Conservation (phyloP, 2,888 invertebrate genomes). For the Mesopsocus fuscifrons region DNA sequence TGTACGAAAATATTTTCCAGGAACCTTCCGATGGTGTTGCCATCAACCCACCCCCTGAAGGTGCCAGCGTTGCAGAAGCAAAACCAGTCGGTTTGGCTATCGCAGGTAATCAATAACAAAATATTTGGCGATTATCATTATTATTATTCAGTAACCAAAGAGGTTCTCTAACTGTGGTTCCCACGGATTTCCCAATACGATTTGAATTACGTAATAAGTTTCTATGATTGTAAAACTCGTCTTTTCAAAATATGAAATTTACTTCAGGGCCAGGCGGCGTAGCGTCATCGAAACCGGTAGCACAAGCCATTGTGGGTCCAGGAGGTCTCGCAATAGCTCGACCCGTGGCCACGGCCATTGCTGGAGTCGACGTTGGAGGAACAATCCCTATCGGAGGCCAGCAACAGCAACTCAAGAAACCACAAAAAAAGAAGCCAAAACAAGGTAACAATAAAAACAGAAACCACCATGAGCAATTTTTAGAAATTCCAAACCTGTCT, state of each 20-base stretch:
- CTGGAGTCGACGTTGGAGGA: constrained; percentile 31
- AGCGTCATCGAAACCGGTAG: constrained; percentile 50
- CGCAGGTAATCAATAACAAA: constrained; percentile 16
- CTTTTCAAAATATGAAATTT: no score
- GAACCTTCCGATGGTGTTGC: constrained; percentile 23
- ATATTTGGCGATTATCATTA: constrained; percentile 1
- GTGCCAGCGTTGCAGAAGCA: constrained; percentile 51
- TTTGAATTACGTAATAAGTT: no score
- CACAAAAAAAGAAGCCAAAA: constrained; percentile 7
- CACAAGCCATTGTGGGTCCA: constrained; percentile 47
- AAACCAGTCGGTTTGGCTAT: constrained; percentile 41
- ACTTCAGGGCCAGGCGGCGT: constrained; percentile 45
- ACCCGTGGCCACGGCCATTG: constrained; percentile 54
- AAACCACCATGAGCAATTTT: no score
- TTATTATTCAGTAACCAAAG: background rate
- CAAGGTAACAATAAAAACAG: no score
- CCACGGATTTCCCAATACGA: no score
- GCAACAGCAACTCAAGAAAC: background rate
- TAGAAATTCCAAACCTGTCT: no score
- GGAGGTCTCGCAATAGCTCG: constrained; percentile 49
- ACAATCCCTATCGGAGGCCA: constrained; percentile 4
- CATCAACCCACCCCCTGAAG: constrained; percentile 33
- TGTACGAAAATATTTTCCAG: no score
- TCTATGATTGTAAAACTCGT: no score
- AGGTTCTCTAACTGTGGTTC: no score